phyloP scores from a whole-genome alignment of 1,140 invertebrate species.

The Hyles vespertilio region DNA sequence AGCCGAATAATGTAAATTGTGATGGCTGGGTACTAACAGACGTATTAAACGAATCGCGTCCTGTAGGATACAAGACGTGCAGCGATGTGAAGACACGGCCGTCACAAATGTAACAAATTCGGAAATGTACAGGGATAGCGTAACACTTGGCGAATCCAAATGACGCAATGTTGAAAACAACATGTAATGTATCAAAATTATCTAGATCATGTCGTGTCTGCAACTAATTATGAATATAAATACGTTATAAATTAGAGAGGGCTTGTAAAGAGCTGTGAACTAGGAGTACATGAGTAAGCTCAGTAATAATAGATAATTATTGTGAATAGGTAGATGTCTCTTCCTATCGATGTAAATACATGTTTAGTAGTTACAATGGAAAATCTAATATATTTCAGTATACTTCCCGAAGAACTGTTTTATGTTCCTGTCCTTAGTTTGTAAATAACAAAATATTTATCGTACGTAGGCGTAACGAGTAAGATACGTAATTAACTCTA shows the following conservation, averaged over 20 bases:
- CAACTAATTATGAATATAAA: neutral
- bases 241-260: conserved; percentile 32
- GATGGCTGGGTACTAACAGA: conserved; percentile 43
- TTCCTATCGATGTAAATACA: conserved; percentile 64
- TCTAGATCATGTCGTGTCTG: conserved; percentile 23
- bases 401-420: conserved; percentile 69
- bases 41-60: conserved; percentile 7
- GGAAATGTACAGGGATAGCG: conserved; percentile 72
- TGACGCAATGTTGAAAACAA: conserved; percentile 28
- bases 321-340: conserved; percentile 62
- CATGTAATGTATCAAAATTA: conserved; percentile 29
- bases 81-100: conserved; percentile 16
- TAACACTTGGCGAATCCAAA: conserved; percentile 48
- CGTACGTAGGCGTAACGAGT: conserved; percentile 17
- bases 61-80: neutral
- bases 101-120: conserved; percentile 65
- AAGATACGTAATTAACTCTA: conserved; percentile 30
- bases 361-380: conserved; percentile 53
- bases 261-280: conserved; percentile 62
- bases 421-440: conserved; percentile 72
- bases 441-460: conserved; percentile 67
- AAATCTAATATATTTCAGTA: conserved; percentile 72
- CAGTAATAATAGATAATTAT: conserved; percentile 43
- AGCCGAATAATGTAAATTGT: conserved; percentile 57
- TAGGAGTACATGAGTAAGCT: conserved; percentile 48